Conservation (phyloP, 2,113 vertebrate species). For the Heloderma charlesbogerti region DNA sequence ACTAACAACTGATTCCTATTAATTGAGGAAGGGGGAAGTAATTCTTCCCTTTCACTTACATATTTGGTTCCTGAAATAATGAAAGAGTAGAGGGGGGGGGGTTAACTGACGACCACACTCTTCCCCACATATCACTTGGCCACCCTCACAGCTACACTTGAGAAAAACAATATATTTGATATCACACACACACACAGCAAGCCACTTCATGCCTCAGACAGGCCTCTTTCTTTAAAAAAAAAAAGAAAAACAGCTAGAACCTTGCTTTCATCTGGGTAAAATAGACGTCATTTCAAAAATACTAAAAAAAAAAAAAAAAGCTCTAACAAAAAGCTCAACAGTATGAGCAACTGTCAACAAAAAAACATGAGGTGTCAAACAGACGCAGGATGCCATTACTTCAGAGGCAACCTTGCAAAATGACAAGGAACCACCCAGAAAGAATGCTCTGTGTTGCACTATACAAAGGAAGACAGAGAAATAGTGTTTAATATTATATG, state of each 20-base stretch:
- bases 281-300: conserved; percentile 9
- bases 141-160: background rate
- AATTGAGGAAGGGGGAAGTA: background rate
- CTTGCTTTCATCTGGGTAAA: conserved; percentile 5
- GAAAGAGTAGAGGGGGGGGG: too few species aligned
- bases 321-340: background rate
- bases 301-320: background rate
- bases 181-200: background rate
- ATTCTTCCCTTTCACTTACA: background rate
- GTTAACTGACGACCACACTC: background rate
- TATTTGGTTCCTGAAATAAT: background rate
- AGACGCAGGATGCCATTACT: background rate
- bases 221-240: background rate
- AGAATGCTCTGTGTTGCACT: rapidly evolving
- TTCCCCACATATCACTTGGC: background rate
- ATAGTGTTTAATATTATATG: too few species aligned
- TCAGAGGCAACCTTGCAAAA: conserved; percentile 3
- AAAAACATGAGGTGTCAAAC: background rate
- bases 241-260: background rate
- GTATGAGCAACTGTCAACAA: background rate
- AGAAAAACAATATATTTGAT: background rate
- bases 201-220: background rate
- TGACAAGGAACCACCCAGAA: background rate
- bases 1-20: background rate
- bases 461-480: background rate